These are phyloP conservation scores for Crocuta crocuta DNA, from an alignment of 2,113 vertebrate species.

Conservation along the genomic window DNA sequence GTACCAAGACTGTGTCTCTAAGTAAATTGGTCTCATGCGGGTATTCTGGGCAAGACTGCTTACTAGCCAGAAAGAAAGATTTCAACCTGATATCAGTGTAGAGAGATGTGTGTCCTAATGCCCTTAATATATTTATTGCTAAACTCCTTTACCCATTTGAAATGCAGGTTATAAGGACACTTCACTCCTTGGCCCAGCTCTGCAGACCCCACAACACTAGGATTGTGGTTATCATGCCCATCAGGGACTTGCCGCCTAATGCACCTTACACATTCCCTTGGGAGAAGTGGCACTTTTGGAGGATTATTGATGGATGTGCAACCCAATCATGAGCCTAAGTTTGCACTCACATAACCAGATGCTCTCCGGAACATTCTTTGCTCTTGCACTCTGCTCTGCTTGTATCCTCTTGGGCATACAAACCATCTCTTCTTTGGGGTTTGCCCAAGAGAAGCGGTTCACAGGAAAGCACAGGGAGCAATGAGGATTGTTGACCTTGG, in stretches of 20 bases:
- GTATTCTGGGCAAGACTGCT: not conserved
- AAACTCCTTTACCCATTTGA: not conserved
- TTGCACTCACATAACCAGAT: not conserved
- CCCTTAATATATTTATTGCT: not conserved
- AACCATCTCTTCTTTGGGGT: not conserved
- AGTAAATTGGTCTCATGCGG: not conserved
- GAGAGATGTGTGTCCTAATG: not conserved
- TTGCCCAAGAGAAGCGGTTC: not conserved
- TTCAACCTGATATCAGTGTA: not conserved
- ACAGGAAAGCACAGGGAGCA: not conserved
- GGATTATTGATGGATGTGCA: not conserved
- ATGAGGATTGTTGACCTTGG: not conserved
- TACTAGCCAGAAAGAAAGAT: not conserved
- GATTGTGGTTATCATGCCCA: not conserved
- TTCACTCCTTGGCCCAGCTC: not conserved
- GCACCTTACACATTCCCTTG: not conserved
- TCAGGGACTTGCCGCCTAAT: not conserved
- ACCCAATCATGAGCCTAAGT: not conserved
- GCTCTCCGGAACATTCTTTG: not conserved
- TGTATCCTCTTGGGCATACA: not conserved
- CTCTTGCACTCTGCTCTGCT: not conserved
- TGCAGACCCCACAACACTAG: not conserved
- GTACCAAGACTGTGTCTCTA: not conserved
- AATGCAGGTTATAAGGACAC: not conserved
- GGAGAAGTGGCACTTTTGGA: not conserved